Evolutionary conservation across 2,888 invertebrate species (phyloP).

Genomic region (Drosophila percnosoma): DNA sequence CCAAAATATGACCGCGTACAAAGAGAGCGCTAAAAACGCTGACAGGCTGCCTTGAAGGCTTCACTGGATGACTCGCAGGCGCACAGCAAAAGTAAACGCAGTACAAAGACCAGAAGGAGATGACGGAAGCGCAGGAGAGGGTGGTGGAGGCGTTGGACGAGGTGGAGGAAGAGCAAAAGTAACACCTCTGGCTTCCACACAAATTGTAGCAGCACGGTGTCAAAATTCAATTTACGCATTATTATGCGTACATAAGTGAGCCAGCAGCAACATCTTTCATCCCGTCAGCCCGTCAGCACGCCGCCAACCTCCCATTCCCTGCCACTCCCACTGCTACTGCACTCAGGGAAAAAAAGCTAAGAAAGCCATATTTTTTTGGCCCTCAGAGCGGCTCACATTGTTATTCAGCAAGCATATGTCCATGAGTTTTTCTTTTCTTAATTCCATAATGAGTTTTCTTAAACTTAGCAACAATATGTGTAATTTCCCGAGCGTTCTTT

Average conservation of each 20-base stretch:
- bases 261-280: conserved; percentile 1
- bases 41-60: conserved; percentile 31
- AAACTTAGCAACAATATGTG: not conserved
- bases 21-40: conserved; percentile 11
- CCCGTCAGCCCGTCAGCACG: not conserved
- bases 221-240: conserved; percentile 80
- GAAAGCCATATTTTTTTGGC: not conserved
- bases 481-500: not conserved
- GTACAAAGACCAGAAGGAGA: not conserved
- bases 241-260: conserved; percentile 59
- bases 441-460: not conserved
- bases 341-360: not conserved
- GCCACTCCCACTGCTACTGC: conserved; percentile 1
- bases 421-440: not conserved
- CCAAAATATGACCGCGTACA: not conserved
- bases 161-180: not conserved
- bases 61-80: conserved; percentile 9
- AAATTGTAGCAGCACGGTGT: conserved; percentile 60
- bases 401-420: not conserved
- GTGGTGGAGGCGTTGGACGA: not conserved
- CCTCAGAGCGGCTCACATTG: not conserved
- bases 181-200: conserved; percentile 34
- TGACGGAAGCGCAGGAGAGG: not conserved
- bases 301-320: not conserved
- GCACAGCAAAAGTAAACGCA: no score